These are phyloP conservation scores for Augiades crinisus DNA, from an alignment of 2,888 invertebrate genomes.

Conservation along the genomic window DNA sequence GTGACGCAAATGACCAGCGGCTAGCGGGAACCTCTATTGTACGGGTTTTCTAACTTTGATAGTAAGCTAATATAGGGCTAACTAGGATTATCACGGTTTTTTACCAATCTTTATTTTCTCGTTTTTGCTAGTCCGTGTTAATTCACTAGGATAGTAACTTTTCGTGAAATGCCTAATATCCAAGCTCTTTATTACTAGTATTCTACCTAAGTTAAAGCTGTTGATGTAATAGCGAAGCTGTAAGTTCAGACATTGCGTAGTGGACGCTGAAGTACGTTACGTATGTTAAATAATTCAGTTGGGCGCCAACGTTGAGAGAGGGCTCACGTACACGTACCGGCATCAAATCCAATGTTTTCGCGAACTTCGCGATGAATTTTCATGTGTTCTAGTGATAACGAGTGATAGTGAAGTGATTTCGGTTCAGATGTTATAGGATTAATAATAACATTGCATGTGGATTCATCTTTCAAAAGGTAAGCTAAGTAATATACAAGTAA, in stretches of 20 bases:
- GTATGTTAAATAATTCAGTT: conserved; percentile 43
- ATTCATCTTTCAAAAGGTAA: conserved; percentile 17
- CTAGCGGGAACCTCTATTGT: conserved; percentile 44
- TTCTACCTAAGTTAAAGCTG: conserved; percentile 1
- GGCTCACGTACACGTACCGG: conserved; percentile 46
- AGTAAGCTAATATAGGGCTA: conserved; percentile 36
- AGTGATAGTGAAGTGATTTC: conserved; percentile 17
- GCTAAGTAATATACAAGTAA: no score
- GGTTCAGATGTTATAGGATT: neutral
- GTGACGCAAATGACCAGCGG: conserved; percentile 54
- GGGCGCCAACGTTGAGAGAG: conserved; percentile 53
- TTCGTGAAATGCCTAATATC: no score
- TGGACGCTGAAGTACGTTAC: conserved; percentile 14
- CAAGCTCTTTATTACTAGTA: neutral
- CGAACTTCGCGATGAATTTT: conserved; percentile 23
- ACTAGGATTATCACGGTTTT: no score
- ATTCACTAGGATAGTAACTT: no score
- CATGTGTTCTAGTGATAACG: conserved; percentile 19
- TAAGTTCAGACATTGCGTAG: conserved; percentile 17
- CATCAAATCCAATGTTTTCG: conserved; percentile 34
- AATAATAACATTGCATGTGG: neutral
- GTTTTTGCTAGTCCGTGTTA: no score
- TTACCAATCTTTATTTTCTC: neutral
- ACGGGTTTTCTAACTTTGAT: conserved; percentile 54
- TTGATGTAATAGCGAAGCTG: conserved; percentile 2